Evolutionary conservation across 2,797 vertebrate species (phyloP).

Genomic region (Alfaro cultratus): DNA sequence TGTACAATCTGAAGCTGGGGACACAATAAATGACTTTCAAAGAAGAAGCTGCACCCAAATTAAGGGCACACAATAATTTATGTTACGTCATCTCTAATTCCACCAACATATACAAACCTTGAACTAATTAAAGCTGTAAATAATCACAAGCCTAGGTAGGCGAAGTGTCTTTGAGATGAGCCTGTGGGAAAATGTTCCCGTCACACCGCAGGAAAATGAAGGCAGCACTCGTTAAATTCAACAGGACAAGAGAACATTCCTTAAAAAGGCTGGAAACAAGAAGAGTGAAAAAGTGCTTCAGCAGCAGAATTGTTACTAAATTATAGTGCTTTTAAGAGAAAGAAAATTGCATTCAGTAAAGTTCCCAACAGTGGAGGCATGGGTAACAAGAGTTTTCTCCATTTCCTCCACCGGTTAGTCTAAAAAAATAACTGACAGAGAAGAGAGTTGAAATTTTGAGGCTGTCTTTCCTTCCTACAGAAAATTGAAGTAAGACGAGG

Average conservation of each 20-base stretch:
- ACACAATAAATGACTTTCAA: neutral
- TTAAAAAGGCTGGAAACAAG: conserved; percentile 25
- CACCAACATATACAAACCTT: conserved; percentile 79
- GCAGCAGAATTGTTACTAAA: conserved; percentile 56
- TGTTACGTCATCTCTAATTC: conserved; percentile 79
- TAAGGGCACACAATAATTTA: conserved; percentile 80
- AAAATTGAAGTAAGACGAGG: conserved; percentile 60
- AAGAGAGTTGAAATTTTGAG: conserved; percentile 47
- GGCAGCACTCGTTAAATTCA: conserved; percentile 66
- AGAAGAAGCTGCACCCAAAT: conserved; percentile 80
- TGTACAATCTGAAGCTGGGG: too few relatives aligned
- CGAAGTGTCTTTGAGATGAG: conserved; percentile 48
- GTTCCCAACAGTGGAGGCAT: conserved; percentile 33
- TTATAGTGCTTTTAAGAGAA: conserved; percentile 56
- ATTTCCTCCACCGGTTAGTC: conserved; percentile 31
- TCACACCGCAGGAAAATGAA: conserved; percentile 65
- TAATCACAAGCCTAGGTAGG: conserved; percentile 67
- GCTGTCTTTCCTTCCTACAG: conserved; percentile 43
- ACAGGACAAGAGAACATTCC: conserved; percentile 51
- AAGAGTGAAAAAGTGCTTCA: conserved; percentile 54
- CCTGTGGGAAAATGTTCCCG: conserved; percentile 41
- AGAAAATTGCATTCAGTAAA: conserved; percentile 47
- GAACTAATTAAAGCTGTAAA: conserved; percentile 82
- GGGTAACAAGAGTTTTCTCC: conserved; percentile 20
- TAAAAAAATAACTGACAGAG: conserved; percentile 46